Evolutionary conservation across 2,888 invertebrate genomes (phyloP).

Genomic region (Xylophagus ater): DNA sequence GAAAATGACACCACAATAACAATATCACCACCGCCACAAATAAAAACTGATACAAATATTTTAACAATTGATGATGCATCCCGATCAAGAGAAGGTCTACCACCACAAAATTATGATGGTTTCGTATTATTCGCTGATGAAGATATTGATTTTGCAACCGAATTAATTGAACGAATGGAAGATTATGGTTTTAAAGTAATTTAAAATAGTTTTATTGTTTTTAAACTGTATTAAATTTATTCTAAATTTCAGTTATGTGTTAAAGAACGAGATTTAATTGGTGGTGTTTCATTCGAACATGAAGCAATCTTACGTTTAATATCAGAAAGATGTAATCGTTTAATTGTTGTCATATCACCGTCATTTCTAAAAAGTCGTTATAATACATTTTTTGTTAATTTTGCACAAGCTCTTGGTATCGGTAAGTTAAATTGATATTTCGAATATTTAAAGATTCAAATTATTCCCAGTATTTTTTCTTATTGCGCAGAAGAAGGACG

Average conservation of each 20-base stretch:
- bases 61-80: conserved; percentile 46
- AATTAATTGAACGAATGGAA: conserved; percentile 53
- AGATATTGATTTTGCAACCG: conserved; percentile 57
- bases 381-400: conserved; percentile 67
- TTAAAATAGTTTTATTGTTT: conserved; percentile 5
- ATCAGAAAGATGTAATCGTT: conserved; percentile 61
- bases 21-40: conserved; percentile 5
- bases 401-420: conserved; percentile 69
- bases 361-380: conserved; percentile 62
- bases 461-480: conserved; percentile 1
- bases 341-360: conserved; percentile 69
- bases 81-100: conserved; percentile 38
- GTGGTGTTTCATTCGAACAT: conserved; percentile 58
- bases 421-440: conserved; percentile 43
- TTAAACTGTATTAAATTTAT: conserved; percentile 3
- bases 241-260: conserved; percentile 53
- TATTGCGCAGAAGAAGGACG: conserved; percentile 42
- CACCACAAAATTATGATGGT: conserved; percentile 61
- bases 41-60: conserved; percentile 20
- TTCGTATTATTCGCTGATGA: conserved; percentile 65
- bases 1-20: conserved; percentile 3
- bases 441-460: conserved; percentile 3
- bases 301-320: conserved; percentile 62
- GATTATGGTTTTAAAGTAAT: conserved; percentile 52
- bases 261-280: conserved; percentile 59